Conservation (phyloP, 2,797 vertebrate species). For the Xenopus petersii region DNA sequence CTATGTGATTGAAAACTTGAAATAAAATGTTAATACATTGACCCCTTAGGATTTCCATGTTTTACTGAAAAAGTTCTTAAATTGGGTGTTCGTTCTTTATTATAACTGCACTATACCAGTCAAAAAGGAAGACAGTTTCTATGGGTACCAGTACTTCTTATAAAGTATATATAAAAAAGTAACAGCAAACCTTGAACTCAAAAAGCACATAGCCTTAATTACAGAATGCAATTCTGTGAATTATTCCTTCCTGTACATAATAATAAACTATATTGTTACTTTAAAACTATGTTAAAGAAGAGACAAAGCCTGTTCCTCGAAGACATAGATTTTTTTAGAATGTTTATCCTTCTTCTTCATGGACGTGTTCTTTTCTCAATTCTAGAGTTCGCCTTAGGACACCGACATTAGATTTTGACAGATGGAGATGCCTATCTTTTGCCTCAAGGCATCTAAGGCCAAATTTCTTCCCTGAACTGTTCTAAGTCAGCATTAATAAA, state of each 20-base stretch:
- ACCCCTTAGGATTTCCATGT: too few species aligned
- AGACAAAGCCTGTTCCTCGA: not conserved
- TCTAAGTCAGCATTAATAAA: constrained; percentile 16
- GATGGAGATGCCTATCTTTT: constrained; percentile 18
- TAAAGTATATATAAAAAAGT: not conserved
- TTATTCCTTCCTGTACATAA: not conserved
- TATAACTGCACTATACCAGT: too few species aligned
- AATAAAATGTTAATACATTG: too few species aligned
- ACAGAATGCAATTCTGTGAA: not conserved
- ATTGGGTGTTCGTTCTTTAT: too few species aligned
- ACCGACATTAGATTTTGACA: constrained; percentile 18
- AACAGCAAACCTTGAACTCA: not conserved
- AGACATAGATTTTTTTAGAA: constrained; percentile 7
- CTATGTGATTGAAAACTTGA: too few species aligned
- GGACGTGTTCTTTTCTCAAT: constrained; percentile 9
- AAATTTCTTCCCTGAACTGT: constrained; percentile 12
- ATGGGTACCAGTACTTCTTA: not conserved
- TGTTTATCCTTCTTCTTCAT: not conserved
- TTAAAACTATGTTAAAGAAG: not conserved
- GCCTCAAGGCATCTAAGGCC: constrained; percentile 8
- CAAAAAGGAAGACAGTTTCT: too few species aligned
- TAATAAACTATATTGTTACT: not conserved
- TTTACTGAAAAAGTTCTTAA: too few species aligned
- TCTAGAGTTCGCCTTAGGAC: constrained; percentile 14
- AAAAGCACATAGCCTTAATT: not conserved